A percentile compares a stretch with the other conserved stretches of the same genome.
Conservation (phyloP, 2,888 invertebrate species). For the Coenonympha arcania region DNA sequence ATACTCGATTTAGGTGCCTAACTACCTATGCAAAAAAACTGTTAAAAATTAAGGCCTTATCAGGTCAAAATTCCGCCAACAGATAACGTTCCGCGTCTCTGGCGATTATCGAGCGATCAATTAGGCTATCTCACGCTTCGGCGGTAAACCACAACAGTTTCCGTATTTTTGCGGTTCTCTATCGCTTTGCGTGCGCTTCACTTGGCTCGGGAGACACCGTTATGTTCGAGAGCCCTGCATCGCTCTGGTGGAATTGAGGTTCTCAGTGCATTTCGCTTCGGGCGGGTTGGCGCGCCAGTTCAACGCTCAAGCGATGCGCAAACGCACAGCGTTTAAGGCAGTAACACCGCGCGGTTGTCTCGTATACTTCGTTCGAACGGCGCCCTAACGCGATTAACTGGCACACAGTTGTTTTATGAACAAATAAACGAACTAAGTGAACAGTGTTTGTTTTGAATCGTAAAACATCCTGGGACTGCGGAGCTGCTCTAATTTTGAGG, state of each 20-base stretch:
- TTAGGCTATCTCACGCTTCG: conserved; percentile 48
- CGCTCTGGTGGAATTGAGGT: conserved; percentile 21
- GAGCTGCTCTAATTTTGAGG: conserved; percentile 3
- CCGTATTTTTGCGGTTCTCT: conserved; percentile 58
- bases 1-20: too few species aligned
- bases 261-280: conserved; percentile 31
- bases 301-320: conserved; percentile 66
- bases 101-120: conserved; percentile 43
- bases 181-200: conserved; percentile 37
- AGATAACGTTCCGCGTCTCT: conserved; percentile 24
- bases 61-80: background rate
- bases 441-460: conserved; percentile 45
- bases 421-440: conserved; percentile 39
- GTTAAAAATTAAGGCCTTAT: background rate
- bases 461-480: conserved; percentile 26
- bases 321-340: conserved; percentile 59
- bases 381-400: conserved; percentile 31
- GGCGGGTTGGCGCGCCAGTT: conserved; percentile 56
- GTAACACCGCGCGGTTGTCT: conserved; percentile 35
- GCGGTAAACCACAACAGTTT: conserved; percentile 53
- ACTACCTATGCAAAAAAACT: too few species aligned
- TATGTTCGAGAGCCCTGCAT: conserved; percentile 35
- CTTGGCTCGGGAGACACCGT: conserved; percentile 38
- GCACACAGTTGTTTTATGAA: conserved; percentile 33
- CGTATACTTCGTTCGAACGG: conserved; percentile 25